phyloP scores from a whole-genome alignment of 2,888 invertebrate species.

The Sicus ferrugineus region DNA sequence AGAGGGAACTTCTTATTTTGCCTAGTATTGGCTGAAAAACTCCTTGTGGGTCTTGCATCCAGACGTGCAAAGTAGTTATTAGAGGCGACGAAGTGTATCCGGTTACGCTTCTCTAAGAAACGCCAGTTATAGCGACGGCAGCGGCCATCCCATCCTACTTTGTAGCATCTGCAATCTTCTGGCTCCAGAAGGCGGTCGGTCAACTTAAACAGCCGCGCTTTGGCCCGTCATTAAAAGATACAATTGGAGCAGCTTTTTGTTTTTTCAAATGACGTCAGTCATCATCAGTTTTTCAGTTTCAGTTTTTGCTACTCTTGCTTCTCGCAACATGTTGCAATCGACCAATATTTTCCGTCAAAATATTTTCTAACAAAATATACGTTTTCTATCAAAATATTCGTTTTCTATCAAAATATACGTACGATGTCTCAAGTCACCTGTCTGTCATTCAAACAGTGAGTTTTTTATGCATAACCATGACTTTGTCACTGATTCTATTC shows the following conservation, averaged over 20 bases:
- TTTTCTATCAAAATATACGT: constrained; percentile 2
- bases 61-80: constrained; percentile 35
- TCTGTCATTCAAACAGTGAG: not conserved
- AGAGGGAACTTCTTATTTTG: too few relatives aligned
- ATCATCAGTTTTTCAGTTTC: too few relatives aligned
- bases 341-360: not conserved
- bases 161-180: not conserved
- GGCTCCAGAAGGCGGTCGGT: constrained; percentile 12
- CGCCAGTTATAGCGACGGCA: too few relatives aligned
- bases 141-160: not conserved
- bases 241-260: not conserved
- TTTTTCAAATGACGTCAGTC: too few relatives aligned
- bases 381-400: constrained; percentile 17
- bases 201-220: not conserved
- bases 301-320: not conserved
- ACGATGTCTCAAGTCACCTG: constrained; percentile 11
- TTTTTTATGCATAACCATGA: not conserved
- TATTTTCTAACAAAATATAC: not conserved
- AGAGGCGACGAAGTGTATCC: constrained; percentile 56
- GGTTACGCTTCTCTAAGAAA: constrained; percentile 48
- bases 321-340: constrained; percentile 8
- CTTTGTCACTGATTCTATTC: not conserved
- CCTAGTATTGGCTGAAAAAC: not conserved
- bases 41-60: not conserved
- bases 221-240: not conserved